Evolutionary conservation across 1,140 invertebrate species (phyloP), one percentile per base, ranked within the genome.

Genomic region (Pygmarrhopalites habei): DNA sequence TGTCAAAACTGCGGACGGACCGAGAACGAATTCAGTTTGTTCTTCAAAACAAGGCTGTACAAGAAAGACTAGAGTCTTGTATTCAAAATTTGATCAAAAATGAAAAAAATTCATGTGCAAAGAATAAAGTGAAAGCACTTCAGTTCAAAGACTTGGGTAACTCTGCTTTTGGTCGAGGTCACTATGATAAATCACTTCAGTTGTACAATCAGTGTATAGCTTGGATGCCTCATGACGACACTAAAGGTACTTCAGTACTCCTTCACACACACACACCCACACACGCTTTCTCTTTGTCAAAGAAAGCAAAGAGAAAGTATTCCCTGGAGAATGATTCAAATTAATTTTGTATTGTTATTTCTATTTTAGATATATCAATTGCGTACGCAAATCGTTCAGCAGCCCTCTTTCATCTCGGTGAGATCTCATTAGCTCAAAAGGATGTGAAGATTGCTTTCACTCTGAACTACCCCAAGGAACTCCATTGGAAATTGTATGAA

Each of bases 361-460:
- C n/a, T n/a, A n/a, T n/a, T n/a, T n/a, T n/a, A 74, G 84, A 90
- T 56, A 71, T 90, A 1, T 80, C 88, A 0, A 82, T 95, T 39
- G 79, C 88, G 2, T 80, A 88, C 65, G 92, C 89, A 2, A 96
- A 95, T 75, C 82, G 93, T 49, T 95, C 92, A 15, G 92, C 92
- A 1, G 85, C 86, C 1, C 78, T 92, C 4, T 92, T 88, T 73
- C 89, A 94, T 73, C 72, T 92, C 72, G 78, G 85, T 52, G 79
- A 84, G 60, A 85, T 84, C 74, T 77, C 85, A 66, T 76, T 82
- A 32, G 80, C 85, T 0, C 70, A 89, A 7, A 72, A 77, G 10
- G 90, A 95, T 72, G 86, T 89, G 29, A 77, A 83, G 15, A 75
- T 83, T 26, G 84, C 88, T 10, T 72, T 90, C 0, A 74, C 81